Conservation (phyloP, 2,113 vertebrate genomes). For the Neopipo cinnamomea region DNA sequence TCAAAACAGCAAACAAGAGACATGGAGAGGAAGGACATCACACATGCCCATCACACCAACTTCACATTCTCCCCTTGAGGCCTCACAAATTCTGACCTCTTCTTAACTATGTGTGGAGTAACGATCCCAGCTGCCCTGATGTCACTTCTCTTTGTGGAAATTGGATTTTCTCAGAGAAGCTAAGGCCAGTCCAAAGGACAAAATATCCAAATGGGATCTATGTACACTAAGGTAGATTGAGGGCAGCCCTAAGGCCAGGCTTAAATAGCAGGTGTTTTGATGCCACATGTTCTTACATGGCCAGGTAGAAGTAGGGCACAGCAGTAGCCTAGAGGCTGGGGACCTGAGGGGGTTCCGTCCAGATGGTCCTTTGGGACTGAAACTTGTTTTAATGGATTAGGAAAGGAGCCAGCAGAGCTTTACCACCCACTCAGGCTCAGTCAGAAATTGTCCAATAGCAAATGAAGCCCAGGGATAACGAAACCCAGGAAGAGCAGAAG, state of each 20-base stretch:
- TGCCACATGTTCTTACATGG: background rate
- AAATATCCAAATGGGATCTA: background rate
- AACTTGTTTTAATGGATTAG: background rate
- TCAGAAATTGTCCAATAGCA: background rate
- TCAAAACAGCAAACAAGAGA: background rate
- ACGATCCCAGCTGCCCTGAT: background rate
- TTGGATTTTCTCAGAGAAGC: background rate
- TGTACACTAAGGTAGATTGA: background rate
- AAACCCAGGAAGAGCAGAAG: background rate
- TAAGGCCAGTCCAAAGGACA: background rate
- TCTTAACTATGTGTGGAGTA: background rate
- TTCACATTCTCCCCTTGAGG: constrained; percentile 13
- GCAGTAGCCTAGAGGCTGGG: background rate
- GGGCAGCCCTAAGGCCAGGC: background rate
- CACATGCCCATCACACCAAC: background rate
- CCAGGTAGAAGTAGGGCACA: background rate
- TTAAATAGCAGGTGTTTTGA: background rate
- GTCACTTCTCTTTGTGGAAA: background rate
- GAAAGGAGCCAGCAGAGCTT: background rate
- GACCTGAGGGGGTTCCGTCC: background rate
- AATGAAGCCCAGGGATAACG: background rate
- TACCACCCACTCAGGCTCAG: background rate
- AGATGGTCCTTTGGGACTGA: background rate
- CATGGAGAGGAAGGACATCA: background rate
- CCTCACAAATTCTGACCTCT: background rate